phyloP scores from a whole-genome alignment of 23 tunicate genomes.

The Diplosoma virens region DNA sequence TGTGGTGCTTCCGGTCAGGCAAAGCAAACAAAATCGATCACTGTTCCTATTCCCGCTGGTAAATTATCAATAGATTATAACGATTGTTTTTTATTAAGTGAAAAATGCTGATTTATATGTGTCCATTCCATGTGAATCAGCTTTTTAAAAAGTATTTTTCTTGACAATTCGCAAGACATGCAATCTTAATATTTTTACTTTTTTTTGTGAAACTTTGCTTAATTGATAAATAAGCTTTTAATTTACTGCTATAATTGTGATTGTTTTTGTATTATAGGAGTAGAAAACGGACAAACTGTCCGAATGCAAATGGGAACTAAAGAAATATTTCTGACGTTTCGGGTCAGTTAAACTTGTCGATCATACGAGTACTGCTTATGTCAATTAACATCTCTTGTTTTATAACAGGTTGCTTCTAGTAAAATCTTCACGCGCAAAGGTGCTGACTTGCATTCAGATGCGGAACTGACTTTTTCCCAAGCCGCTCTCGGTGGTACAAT shows the following conservation, averaged over 20 bases:
- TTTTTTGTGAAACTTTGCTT: too few species aligned
- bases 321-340: slow-evolving; percentile 85
- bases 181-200: too few species aligned
- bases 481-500: slow-evolving; percentile 81
- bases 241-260: too few species aligned
- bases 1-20: slow-evolving; percentile 78
- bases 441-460: slow-evolving; percentile 89
- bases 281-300: slow-evolving; percentile 82
- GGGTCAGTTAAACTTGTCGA: slow-evolving; percentile 42
- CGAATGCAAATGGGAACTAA: slow-evolving; percentile 94
- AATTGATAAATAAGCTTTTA: too few species aligned
- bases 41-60: slow-evolving; percentile 96
- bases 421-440: slow-evolving; percentile 75
- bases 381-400: too few species aligned
- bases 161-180: too few species aligned
- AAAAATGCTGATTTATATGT: too few species aligned
- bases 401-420: slow-evolving; percentile 57
- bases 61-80: background rate
- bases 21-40: slow-evolving; percentile 67
- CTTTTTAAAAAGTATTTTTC: too few species aligned
- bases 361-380: too few species aligned
- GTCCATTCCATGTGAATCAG: too few species aligned
- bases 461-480: slow-evolving; percentile 69
- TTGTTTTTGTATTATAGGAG: slow-evolving; percentile 40
- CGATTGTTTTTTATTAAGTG: too few species aligned